Evolutionary conservation across 2,888 invertebrate species (phyloP).

Genomic region (Oscheius sp.): DNA sequence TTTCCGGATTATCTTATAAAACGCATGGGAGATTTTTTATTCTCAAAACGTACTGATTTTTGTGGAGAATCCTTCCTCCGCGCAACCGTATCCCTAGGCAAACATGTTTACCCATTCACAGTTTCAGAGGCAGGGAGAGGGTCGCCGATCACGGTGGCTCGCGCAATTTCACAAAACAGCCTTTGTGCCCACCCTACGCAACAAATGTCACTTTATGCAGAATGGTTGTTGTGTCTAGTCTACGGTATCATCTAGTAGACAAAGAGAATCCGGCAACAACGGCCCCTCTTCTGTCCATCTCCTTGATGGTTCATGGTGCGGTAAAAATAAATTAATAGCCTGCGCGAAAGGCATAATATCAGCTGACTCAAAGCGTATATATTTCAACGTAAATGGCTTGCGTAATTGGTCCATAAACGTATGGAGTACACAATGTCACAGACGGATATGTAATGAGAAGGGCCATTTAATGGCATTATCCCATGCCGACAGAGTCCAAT

Average conservation of each 20-base stretch:
- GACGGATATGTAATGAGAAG: conserved; percentile 28
- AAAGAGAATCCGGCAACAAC: conserved; percentile 8
- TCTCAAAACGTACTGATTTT: neutral
- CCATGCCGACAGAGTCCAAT: conserved; percentile 26
- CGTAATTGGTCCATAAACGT: conserved; percentile 29
- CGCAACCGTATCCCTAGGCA: conserved; percentile 16
- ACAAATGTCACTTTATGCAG: conserved; percentile 26
- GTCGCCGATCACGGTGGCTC: conserved; percentile 16
- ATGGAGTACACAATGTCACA: conserved; percentile 9
- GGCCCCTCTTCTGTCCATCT: conserved; percentile 10
- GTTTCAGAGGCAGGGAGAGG: neutral
- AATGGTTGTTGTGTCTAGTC: conserved; percentile 5
- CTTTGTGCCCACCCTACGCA: conserved; percentile 25
- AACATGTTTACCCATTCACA: conserved; percentile 36
- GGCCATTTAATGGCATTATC: conserved; percentile 24
- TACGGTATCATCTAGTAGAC: conserved; percentile 20
- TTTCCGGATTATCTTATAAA: too few species aligned
- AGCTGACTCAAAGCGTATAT: conserved; percentile 30
- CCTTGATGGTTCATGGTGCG: conserved; percentile 8
- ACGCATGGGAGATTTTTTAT: too few species aligned
- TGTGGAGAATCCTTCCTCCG: neutral
- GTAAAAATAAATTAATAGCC: conserved; percentile 28
- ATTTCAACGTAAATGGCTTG: conserved; percentile 30
- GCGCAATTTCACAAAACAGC: conserved; percentile 32
- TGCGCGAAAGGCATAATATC: conserved; percentile 17